Evolutionary conservation across 2,888 invertebrate genomes (phyloP), one percentile per base, ranked within the genome.

Genomic region (Polydrusus cervinus): DNA sequence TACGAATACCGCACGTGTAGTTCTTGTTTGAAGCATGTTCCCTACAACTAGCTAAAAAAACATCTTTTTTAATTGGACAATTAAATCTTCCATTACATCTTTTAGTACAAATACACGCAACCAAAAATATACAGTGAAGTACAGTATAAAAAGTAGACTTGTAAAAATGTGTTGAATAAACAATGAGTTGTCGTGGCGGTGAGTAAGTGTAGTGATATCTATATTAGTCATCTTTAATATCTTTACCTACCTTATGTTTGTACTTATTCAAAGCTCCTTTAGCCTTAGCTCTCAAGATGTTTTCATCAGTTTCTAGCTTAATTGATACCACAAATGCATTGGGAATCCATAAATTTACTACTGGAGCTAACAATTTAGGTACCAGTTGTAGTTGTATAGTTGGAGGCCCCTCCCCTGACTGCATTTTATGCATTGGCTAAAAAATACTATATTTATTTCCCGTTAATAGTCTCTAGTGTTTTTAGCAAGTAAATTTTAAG

Each of bases 221-320:
- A n/a, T n/a, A n/a, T n/a, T n/a, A n/a, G n/a, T n/a, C n/a, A n/a
- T n/a, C n/a, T n/a, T n/a, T n/a, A n/a, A n/a, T n/a, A n/a, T n/a
- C n/a, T 13, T n/a, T 13, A 47, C 77, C 74, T 75, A 97, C 96
- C 90, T 95, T 95, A 86, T 99, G 99, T 82, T 95, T 94, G 86
- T 99, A 99, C 85, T 95, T 97, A 76, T 93, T 92, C 60, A 99
- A 89, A 5, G 99, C 96, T 61, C 91, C 92, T 84, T 93, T 91
- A 7, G 98, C 95, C 88, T 98, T 99, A 0, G 91, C 88, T 78
- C 97, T 92, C 78, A 99, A 89, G 79, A 98, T 89, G 81, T 88
- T 91, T 84, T 94, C 94, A 85, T 99, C 97, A 0, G 99, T 99
- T 91, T 99, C 99, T 83, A 99, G 89, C 90, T 99, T 99, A 88